Evolutionary conservation across 2,888 invertebrate species (phyloP).

Genomic region (Apodemia zela): DNA sequence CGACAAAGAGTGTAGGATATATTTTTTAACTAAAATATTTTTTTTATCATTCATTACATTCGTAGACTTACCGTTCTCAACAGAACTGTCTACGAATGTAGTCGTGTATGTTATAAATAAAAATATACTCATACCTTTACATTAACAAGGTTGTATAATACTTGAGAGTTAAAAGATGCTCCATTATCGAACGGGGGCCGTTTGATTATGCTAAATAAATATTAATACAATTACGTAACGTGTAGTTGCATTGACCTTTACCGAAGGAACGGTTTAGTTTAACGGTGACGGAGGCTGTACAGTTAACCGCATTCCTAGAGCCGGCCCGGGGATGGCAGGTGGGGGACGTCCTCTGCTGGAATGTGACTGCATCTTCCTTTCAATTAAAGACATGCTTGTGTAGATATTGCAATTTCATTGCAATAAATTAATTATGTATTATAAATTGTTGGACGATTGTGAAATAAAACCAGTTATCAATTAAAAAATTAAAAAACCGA

Average conservation of each 20-base stretch:
- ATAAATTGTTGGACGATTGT: too few relatives aligned
- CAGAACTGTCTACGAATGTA: too few relatives aligned
- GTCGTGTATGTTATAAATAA: too few relatives aligned
- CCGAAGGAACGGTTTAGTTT: slow-evolving; percentile 58
- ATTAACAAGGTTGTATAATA: too few relatives aligned
- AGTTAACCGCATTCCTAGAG: slow-evolving; percentile 74
- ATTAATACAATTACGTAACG: slow-evolving; percentile 41
- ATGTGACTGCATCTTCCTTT: slow-evolving; percentile 38
- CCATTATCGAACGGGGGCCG: neutral
- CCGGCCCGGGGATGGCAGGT: slow-evolving; percentile 46
- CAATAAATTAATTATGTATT: too few relatives aligned
- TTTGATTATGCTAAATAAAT: slow-evolving; percentile 1
- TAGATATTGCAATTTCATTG: neutral
- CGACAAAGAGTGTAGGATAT: too few relatives aligned
- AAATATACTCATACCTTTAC: too few relatives aligned
- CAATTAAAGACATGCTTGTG: neutral
- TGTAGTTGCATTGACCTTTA: slow-evolving; percentile 48
- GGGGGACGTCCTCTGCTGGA: slow-evolving; percentile 43
- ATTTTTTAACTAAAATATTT: too few relatives aligned
- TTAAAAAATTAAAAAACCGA: too few relatives aligned
- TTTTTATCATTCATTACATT: too few relatives aligned
- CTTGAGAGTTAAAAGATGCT: neutral
- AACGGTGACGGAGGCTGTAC: slow-evolving; percentile 69
- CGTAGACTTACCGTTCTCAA: too few relatives aligned
- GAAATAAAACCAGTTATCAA: too few relatives aligned